These are phyloP conservation scores for Crossocerus cetratus DNA, from an alignment of 2,888 invertebrate species.

Conservation along the genomic window DNA sequence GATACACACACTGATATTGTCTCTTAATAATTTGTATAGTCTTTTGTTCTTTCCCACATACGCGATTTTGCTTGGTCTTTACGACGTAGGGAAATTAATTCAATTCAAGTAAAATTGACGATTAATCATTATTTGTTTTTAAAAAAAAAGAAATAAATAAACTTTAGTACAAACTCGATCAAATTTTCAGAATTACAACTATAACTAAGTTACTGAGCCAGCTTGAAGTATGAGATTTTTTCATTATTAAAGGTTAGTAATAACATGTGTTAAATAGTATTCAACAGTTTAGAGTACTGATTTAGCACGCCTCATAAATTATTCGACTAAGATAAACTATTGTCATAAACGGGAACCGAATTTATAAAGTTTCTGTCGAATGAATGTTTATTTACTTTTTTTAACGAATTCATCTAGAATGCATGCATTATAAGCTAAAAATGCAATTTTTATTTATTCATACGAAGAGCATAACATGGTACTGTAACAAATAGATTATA, in stretches of 20 bases:
- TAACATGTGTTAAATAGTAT: conserved; percentile 30
- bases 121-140: background rate
- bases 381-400: too few relatives aligned
- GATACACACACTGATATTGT: too few relatives aligned
- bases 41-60: too few relatives aligned
- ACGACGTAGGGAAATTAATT: background rate
- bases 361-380: too few relatives aligned
- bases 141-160: background rate
- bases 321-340: too few relatives aligned
- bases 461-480: too few relatives aligned
- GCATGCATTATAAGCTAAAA: too few relatives aligned
- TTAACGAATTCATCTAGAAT: too few relatives aligned
- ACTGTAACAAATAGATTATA: too few relatives aligned
- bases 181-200: conserved; percentile 41
- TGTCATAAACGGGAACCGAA: too few relatives aligned
- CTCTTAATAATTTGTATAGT: too few relatives aligned
- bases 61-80: background rate
- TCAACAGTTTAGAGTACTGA: conserved; percentile 22
- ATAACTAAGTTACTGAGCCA: conserved; percentile 30
- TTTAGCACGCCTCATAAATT: conserved; percentile 15
- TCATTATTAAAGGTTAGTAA: conserved; percentile 47
- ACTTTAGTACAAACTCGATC: conserved; percentile 34
- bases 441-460: too few relatives aligned
- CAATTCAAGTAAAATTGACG: background rate
- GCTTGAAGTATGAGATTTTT: conserved; percentile 47